A percentile compares a stretch with the other conserved stretches of the same genome.
phyloP scores from a whole-genome alignment of 2,888 invertebrate species.

The Acanthacorydalis orientalis region DNA sequence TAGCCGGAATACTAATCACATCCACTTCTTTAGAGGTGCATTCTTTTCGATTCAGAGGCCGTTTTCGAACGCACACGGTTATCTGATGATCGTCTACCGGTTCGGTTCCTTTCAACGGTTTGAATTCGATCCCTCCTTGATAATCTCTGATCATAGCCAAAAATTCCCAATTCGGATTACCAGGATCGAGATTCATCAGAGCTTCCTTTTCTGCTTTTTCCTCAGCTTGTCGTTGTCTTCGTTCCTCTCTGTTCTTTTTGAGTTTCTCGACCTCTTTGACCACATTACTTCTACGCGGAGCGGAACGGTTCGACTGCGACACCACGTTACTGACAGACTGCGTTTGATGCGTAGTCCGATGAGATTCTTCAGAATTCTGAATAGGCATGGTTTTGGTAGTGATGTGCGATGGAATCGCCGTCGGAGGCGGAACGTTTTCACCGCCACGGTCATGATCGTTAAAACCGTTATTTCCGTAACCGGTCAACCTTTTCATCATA shows the following conservation, averaged over 20 bases:
- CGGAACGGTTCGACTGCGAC: not conserved
- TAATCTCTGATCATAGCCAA: slow-evolving; percentile 87
- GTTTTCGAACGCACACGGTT: slow-evolving; percentile 94
- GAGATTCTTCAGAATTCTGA: not conserved
- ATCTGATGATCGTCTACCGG: slow-evolving; percentile 84
- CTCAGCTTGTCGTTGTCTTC: slow-evolving; percentile 75
- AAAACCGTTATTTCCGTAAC: not conserved
- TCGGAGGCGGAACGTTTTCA: slow-evolving; percentile 4
- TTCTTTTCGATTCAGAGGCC: slow-evolving; percentile 92
- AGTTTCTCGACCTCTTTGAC: slow-evolving; percentile 88
- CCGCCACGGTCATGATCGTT: slow-evolving; percentile 1
- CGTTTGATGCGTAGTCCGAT: not conserved
- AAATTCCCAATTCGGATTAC: slow-evolving; percentile 95
- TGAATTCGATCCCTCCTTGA: slow-evolving; percentile 66
- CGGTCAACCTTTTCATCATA: not conserved
- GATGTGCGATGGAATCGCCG: not conserved
- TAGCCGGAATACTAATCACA: slow-evolving; percentile 89
- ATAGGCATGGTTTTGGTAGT: not conserved
- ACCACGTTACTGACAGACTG: not conserved
- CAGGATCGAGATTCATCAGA: slow-evolving; percentile 77
- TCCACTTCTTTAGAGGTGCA: slow-evolving; percentile 73
- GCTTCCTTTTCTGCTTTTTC: slow-evolving; percentile 78
- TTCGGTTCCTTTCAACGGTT: slow-evolving; percentile 71
- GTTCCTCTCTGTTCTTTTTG: slow-evolving; percentile 87
- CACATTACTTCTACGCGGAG: slow-evolving; percentile 52